Evolutionary conservation across 2,888 invertebrate species (phyloP), one percentile per base, ranked within the genome.

Genomic region (Andrena chrysosceles): DNA sequence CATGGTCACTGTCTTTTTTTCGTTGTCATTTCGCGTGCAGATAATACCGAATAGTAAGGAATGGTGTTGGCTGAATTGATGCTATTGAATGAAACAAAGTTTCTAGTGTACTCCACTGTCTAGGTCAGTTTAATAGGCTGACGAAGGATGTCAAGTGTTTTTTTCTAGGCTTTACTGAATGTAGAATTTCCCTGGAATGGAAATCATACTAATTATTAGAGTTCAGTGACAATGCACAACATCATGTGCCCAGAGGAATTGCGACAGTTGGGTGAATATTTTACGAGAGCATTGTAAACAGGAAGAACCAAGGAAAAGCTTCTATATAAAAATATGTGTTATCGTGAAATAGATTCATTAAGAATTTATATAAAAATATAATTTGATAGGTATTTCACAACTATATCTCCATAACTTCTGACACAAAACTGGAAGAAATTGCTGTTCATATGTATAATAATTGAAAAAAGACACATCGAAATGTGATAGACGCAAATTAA

Each of bases 141-240:
- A 52, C 35, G 59, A 75, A 60, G 48, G 63, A 74, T 63, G 59
- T 56, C 74, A 35, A 80, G 63, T 48, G 62, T 68, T 56, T 5
- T 56, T 5, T 48, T n/a, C 42, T 62, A 66, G 42, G 31, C 66
- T 74, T 74, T 69, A 59, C 16, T 33, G 31, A 77, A 29, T 10
- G 42, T 31, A 63, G 29, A 76, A 66, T 62, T 76, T 76, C 16
- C 35, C 33, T n/a, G 62, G 26, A 62, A 76, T 52, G 64, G 52
- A 60, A 71, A 48, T 26, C 29, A 62, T 23, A 54, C 52, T 80
- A 80, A 75, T 70, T 75, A 80, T 54, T 23, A 54, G 74, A 56
- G 63, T 68, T 78, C 69, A 69, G 26, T 64, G 79, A 64, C 69
- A 69, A 63, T 52, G 74, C 49, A 29, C 35, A 69, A 54, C 69